Base-by-base conservation (phyloP, 1,140 invertebrate genomes). In the Drosophila lini region DNA sequence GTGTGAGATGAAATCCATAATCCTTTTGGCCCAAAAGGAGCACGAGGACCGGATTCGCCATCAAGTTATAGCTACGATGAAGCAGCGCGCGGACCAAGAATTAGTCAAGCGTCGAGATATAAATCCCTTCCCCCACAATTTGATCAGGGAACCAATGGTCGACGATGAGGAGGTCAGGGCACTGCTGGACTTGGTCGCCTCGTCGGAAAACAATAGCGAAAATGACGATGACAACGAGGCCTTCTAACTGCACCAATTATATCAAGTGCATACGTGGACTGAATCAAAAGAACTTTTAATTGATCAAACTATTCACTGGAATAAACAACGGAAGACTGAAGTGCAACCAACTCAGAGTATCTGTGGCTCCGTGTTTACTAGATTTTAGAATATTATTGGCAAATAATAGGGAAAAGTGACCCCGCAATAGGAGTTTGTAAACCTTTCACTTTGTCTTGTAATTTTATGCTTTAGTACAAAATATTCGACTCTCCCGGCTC, bases 1-100 rank as follows among this genome's bases (percentile, higher is more conserved):
- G 1, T 3, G 3, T 0, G 71, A 79, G 25, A 32, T 83, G 13
- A 36, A 62, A 8, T 44, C 36, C 3, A 69, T 84, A 38, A 71
- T 83, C 13, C 2, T 22, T 1, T 8, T 41, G 25, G 81, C 81
- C 0, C 22, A 83, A 5, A 32, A 69, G 15, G 81, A 83, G 40
- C 58, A 84, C 11, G 80, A 80, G 58, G 58, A n/a, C 0, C 19
- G 42, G 6, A 34, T 42, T 11, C 60, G 53, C 8, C 10, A 59
- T 0, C 53, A 74, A 19, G 53, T 74, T 5, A 58, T 77, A 3
- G 48, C 65, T 2, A 42, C 61, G 10, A 36, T 83, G 16, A 61
- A 65, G 10, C 40, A 48, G n/a, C 64, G 80, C 0, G 62, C 53
- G 4, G 19, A 56, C 10, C n/a, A 48, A 15, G 28, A 61, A 7